Base-by-base conservation (phyloP, 1,140 invertebrate species). In the Drosophila athabasca region DNA sequence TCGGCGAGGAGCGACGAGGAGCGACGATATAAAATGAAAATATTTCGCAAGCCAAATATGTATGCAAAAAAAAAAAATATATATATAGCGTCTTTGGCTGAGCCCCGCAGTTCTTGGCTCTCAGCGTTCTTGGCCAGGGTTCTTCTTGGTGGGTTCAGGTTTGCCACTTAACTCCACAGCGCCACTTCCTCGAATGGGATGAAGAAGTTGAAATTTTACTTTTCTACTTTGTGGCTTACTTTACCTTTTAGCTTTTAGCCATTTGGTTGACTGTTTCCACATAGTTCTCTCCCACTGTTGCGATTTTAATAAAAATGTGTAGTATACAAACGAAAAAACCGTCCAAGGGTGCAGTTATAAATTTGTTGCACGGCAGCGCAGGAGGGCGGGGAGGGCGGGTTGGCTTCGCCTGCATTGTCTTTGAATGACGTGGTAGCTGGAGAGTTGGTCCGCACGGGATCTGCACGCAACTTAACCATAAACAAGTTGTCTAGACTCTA, bases 151-250 rank as follows among this genome's bases (percentile, higher is more conserved):
- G 46, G 53, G 70, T 71, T 74, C 71, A 74, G 72, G 72, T 60
- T 75, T 77, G 77, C 73, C 82, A 85, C 81, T 85, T 85, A 85
- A 87, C 82, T 87, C 79, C 78, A 67, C 66, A 76, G 79, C 79
- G 72, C 71, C 75, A 75, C 61, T 85, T 69, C 69, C 48, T 60
- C 39, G 62, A 22, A 64, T 24, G 66, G 68, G 70, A 62, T 71
- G 55, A 69, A 77, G 68, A 79, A 85, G 77, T 87, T 85, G 82
- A 64, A 68, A 85, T 85, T 85, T 85, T 81, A 85, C 81, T 87
- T 85, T 85, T 81, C 82, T 78, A 85, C 81, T 85, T 85, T 85
- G 81, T 87, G 81, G 81, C 82, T 85, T 85, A 85, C 81, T 85
- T 69, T 85, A 82, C 82, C 78, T 87, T 81, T 69, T 85, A 84